Evolutionary conservation across 2,888 invertebrate species (phyloP).

Genomic region (Acrobasis consociella): DNA sequence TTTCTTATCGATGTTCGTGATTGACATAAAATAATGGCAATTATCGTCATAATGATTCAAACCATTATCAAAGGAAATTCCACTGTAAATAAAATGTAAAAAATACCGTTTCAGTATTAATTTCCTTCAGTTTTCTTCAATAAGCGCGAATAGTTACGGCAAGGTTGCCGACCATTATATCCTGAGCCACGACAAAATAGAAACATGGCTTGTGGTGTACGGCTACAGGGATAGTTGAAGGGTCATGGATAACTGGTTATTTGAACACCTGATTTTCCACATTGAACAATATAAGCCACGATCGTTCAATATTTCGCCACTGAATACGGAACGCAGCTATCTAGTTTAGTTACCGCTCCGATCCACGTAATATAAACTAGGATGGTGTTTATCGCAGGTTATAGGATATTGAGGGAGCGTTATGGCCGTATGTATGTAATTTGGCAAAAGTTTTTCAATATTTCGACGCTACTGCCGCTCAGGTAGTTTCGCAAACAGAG

Average conservation of each 20-base stretch:
- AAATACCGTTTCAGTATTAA: conserved; percentile 30
- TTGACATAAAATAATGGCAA: conserved; percentile 7
- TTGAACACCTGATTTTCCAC: conserved; percentile 35
- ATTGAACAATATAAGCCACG: conserved; percentile 34
- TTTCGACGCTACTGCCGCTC: too few species aligned
- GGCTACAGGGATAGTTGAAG: conserved; percentile 17
- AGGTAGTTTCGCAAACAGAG: too few species aligned
- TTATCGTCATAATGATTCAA: conserved; percentile 9
- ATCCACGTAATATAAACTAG: too few species aligned
- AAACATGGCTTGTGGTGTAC: not conserved
- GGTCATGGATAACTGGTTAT: conserved; percentile 27
- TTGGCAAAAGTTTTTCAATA: too few species aligned
- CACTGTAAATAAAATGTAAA: conserved; percentile 5
- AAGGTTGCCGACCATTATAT: conserved; percentile 25
- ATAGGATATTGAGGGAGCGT: too few species aligned
- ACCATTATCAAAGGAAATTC: conserved; percentile 12
- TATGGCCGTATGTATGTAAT: too few species aligned
- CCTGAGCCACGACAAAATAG: conserved; percentile 28
- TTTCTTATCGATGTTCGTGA: conserved; percentile 21
- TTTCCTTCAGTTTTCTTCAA: conserved; percentile 33
- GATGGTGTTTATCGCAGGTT: too few species aligned
- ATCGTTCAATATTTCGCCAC: conserved; percentile 33
- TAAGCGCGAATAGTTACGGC: conserved; percentile 32
- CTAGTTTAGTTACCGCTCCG: too few species aligned
- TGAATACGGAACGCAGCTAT: conserved; percentile 27